Percentiles rank a stretch among this genome's conserved stretches.
Conservation (phyloP, 2,797 vertebrate species). For the Tragelaphus eurycerus region DNA sequence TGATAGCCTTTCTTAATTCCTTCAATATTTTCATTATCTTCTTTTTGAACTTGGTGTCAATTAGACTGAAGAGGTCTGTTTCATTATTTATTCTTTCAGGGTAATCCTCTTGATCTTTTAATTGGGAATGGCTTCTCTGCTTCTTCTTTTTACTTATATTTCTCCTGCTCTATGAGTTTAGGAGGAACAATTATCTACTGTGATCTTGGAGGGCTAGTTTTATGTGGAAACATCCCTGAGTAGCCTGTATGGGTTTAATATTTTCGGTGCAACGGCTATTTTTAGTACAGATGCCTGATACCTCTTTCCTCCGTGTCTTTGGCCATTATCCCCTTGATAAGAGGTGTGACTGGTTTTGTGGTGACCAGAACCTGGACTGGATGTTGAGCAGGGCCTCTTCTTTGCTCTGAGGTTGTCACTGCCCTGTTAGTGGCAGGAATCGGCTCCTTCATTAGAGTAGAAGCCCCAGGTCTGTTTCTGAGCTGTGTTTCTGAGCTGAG, state of each 20-base stretch:
- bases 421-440: not conserved
- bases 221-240: not conserved
- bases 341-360: not conserved
- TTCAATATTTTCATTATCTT: not conserved
- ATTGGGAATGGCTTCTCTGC: not conserved
- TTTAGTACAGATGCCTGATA: not conserved
- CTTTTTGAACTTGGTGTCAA: not conserved
- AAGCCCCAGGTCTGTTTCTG: not conserved
- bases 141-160: not conserved
- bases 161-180: not conserved
- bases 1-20: not conserved
- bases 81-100: not conserved
- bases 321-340: not conserved
- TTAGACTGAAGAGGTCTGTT: not conserved
- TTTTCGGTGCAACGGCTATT: not conserved
- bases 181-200: not conserved
- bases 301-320: not conserved
- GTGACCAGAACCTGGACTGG: not conserved
- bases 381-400: not conserved
- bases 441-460: rapidly evolving
- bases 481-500: not conserved
- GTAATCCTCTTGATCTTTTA: not conserved
- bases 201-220: not conserved
- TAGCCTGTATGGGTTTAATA: not conserved
- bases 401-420: not conserved